Conservation (phyloP, 1,140 invertebrate species). For the Apis mellifera region Amel_HAv3.1 CM009931.2:14747001-14747500, state of each 20-base stretch:
- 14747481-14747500: slow-evolving; percentile 80
- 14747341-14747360: slow-evolving; percentile 72
- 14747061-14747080: background rate
- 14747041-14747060: background rate
- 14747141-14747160: slow-evolving; percentile 66
- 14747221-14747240: slow-evolving; percentile 80
- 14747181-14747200: slow-evolving; percentile 73
- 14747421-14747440: slow-evolving; percentile 3
- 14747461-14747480: slow-evolving; percentile 81
- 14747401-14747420: slow-evolving; percentile 7
- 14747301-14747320: slow-evolving; percentile 62
- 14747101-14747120: slow-evolving; percentile 70
- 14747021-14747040: slow-evolving; percentile 11
- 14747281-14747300: slow-evolving; percentile 79
- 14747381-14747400: slow-evolving; percentile 13
- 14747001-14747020: slow-evolving; percentile 12
- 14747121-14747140: slow-evolving; percentile 69
- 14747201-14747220: slow-evolving; percentile 77
- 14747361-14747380: background rate
- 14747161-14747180: slow-evolving; percentile 71
- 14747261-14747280: slow-evolving; percentile 80
- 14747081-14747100: slow-evolving; percentile 48
- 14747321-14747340: slow-evolving; percentile 82
- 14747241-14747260: slow-evolving; percentile 76
- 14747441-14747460: slow-evolving; percentile 48